Evolutionary conservation across 2,797 vertebrate genomes (phyloP).

Genomic region (Notoglanidium macrostoma): DNA sequence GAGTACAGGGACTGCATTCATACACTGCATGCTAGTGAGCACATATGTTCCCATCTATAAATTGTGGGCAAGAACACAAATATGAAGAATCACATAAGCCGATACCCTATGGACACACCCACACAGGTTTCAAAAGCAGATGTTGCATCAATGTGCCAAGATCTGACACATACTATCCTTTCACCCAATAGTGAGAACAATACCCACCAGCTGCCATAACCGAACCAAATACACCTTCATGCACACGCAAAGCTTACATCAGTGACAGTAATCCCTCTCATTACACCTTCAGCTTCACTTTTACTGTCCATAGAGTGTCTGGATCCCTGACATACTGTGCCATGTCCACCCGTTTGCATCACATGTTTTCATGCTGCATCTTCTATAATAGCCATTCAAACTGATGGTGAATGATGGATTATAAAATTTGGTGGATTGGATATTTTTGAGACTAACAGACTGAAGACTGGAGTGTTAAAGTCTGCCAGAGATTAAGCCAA

Average conservation of each 20-base stretch:
- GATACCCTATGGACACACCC: background rate
- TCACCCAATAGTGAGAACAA: constrained; percentile 6
- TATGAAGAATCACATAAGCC: background rate
- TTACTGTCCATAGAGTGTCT: background rate
- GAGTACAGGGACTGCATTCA: background rate
- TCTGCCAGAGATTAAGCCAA: constrained; percentile 21
- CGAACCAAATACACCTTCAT: constrained; percentile 17
- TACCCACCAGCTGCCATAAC: constrained; percentile 12
- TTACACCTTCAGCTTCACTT: background rate
- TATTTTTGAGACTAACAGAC: constrained; percentile 10
- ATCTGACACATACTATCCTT: constrained; percentile 1
- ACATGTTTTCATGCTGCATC: background rate
- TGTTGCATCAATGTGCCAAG: constrained; percentile 20
- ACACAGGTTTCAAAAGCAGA: constrained; percentile 32
- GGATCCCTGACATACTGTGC: background rate
- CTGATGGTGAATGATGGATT: constrained; percentile 15
- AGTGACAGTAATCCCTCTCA: constrained; percentile 6
- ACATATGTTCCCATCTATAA: background rate
- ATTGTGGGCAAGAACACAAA: background rate
- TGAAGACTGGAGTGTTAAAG: background rate
- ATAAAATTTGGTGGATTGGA: constrained; percentile 8
- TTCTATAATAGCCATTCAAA: background rate
- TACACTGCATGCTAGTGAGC: constrained; percentile 1
- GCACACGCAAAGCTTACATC: constrained; percentile 8
- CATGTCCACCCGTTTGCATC: constrained; percentile 14